Evolutionary conservation across 2,113 vertebrate genomes (phyloP), one percentile per base, ranked within the genome.

Genomic region (Xyliphius kryptos): DNA sequence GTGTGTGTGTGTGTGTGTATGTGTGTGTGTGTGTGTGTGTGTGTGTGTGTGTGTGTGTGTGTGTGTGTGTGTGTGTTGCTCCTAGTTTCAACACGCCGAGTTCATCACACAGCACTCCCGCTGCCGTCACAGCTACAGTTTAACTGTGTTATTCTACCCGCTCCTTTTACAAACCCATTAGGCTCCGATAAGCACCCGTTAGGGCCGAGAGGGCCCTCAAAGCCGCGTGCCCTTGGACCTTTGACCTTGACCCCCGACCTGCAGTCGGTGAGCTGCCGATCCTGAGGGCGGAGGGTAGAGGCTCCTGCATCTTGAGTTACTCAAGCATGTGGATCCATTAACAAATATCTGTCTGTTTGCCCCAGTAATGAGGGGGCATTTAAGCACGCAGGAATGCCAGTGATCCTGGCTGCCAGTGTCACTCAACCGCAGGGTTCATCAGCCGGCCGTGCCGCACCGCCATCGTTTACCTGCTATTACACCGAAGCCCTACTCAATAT

Each of bases 331-430:
- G 82, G 75, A 72, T 82, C 87, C 85, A 86, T 88, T 85, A 88
- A 85, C 82, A 85, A 83, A 89, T 86, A 83, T 85, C 81, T 86
- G 83, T 86, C 84, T 84, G 83, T 88, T 88, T 86, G 80, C 81
- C 73, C 74, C 83, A 58, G 78, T 80, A 80, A 86, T 86, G 80
- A 70, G 57, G 77, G 75, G 56, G 76, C 79, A 75, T 83, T 82
- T 81, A 72, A 83, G 80, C 68, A 61, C 66, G 74, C 67, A 63
- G 78, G 77, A 79, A 78, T 77, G 69, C 73, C 40, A 44, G 71
- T 5, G 19, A 64, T 73, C 43, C 76, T 66, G 72, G 73, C 82
- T 86, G 86, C 77, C 21, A 51, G 58, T 80, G 82, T 86, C 85
- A 84, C 70, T 88, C 87, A 87, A 69, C 75, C 17, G 19, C 22